Base-by-base conservation (phyloP, 2,113 vertebrate species). In the Lycaon pictus region DNA sequence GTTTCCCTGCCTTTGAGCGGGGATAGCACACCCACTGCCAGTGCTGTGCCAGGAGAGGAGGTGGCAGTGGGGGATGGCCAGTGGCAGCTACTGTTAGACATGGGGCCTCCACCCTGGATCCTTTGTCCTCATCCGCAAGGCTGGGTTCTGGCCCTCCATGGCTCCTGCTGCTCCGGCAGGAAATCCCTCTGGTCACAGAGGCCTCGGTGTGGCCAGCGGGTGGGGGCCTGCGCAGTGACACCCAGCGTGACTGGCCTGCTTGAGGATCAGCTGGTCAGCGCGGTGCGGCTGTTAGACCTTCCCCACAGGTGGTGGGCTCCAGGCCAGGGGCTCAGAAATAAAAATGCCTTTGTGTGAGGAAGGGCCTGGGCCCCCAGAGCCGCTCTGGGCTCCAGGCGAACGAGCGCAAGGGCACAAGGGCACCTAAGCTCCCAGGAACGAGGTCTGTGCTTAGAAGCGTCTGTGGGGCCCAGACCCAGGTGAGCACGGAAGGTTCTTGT, bases 1-100 rank as follows among this genome's bases (percentile, higher is more conserved):
- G 37, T 53, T 87, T 88, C 48, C 22, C 35, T 22, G 7, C 22
- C 56, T 3, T 1, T 32, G 5, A 48, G 19, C 1, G 27, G 37
- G 55, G 11, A 37, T 11, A 37, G 53, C 5, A 1, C 6, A 4
- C 20, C 62, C 51, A 2, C 5, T 63, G 10, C 27, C 22, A 8
- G 29, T 11, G 63, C 0, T 1, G 11, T 2, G 35, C 2, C 6
- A 43, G 29, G 55, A 25, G 27, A 56, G 48, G 48, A n/a, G 11
- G 16, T 2, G 23, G 16, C 9, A 11, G 7, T 1, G 11, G 11
- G 35, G 51, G 48, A 65, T 22, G 37, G 27, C 1, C 32, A 13
- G 20, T 23, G 71, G 79, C 32, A 7, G 32, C 20, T 35, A 22
- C 79, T 3, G 80, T 25, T 8, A 10, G 17, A 11, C 22, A 5